Evolutionary conservation across 2,113 vertebrate genomes (phyloP).

Genomic region (Daphoenositta chrysoptera): DNA sequence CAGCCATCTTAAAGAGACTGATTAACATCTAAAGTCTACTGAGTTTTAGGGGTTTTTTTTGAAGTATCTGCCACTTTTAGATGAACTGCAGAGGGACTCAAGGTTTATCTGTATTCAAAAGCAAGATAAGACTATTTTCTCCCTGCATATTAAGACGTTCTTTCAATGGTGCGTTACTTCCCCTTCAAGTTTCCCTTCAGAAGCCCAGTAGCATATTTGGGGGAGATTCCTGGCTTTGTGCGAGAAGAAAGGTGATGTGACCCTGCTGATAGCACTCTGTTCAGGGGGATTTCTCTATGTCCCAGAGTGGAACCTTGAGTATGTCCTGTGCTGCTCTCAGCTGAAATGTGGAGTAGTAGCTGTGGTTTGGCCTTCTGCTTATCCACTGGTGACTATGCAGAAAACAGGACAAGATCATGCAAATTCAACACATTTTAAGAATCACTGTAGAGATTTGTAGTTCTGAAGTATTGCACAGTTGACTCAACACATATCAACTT

Average conservation of each 20-base stretch:
- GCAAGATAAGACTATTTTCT: background rate
- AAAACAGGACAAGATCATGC: background rate
- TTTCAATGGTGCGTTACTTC: background rate
- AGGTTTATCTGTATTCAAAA: background rate
- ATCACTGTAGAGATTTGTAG: background rate
- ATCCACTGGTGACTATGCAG: background rate
- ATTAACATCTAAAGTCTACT: background rate
- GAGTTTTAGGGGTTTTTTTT: background rate
- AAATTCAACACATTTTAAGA: background rate
- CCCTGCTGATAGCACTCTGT: background rate
- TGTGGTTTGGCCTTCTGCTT: background rate
- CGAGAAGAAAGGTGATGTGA: background rate
- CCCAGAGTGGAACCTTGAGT: no score
- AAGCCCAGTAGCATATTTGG: background rate
- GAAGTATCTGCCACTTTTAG: background rate
- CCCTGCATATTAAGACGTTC: background rate
- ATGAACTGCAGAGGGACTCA: background rate
- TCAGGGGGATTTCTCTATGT: background rate
- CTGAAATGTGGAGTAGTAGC: background rate
- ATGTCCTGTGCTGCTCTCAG: background rate
- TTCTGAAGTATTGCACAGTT: background rate
- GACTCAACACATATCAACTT: rapidly evolving
- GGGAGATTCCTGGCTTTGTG: background rate
- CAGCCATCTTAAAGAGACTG: background rate
- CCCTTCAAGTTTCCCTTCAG: background rate